phyloP scores from a whole-genome alignment of 2,797 vertebrate genomes.

The Pseudochromis fuscus region DNA sequence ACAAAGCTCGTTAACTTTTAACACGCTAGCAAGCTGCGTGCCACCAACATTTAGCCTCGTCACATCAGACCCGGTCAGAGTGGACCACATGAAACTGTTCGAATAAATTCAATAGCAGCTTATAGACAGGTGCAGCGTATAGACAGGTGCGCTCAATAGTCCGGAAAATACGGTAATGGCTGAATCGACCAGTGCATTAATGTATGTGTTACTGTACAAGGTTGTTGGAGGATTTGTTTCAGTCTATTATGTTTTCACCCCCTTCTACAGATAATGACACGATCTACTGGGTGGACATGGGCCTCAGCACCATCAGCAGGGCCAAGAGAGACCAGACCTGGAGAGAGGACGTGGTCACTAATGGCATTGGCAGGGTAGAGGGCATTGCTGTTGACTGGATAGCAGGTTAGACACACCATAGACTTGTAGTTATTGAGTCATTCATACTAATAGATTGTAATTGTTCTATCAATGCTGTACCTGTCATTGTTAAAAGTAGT shows the following conservation, averaged over 20 bases:
- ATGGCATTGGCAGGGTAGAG: conserved; percentile 95
- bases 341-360: conserved; percentile 95
- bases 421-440: background rate
- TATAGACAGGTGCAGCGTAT: too few species aligned
- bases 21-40: too few species aligned
- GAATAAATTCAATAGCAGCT: too few species aligned
- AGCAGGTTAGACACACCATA: conserved; percentile 85
- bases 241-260: background rate
- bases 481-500: background rate
- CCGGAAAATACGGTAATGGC: too few species aligned
- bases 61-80: too few species aligned
- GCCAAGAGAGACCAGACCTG: conserved; percentile 95
- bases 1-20: too few species aligned
- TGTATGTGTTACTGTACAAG: background rate
- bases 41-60: too few species aligned
- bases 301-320: conserved; percentile 95
- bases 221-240: background rate
- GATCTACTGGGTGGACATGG: conserved; percentile 98
- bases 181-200: background rate
- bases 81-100: too few species aligned
- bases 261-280: conserved; percentile 90
- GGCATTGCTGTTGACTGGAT: conserved; percentile 98
- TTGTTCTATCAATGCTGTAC: background rate
- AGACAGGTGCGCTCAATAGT: too few species aligned
- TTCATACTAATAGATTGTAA: background rate